phyloP scores from a whole-genome alignment of 2,888 invertebrate genomes.

The Eucera pruinosa region DNA sequence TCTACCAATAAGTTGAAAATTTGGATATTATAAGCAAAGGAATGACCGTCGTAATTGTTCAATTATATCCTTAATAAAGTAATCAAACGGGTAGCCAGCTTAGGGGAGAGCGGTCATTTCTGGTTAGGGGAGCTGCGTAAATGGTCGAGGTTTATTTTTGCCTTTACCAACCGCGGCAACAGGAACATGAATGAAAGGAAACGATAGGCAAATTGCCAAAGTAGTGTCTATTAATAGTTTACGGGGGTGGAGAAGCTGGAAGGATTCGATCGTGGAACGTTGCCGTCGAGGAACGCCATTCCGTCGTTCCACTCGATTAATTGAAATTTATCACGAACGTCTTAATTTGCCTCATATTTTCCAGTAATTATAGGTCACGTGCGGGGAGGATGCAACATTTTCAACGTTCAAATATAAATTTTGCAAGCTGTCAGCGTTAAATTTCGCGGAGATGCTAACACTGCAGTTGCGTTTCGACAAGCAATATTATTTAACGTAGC shows the following conservation, averaged over 20 bases:
- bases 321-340: conserved; percentile 48
- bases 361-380: conserved; percentile 35
- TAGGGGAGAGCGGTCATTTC: conserved; percentile 12
- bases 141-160: conserved; percentile 61
- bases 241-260: conserved; percentile 52
- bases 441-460: background rate
- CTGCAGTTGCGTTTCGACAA: background rate
- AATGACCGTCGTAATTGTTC: background rate
- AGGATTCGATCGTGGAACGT: conserved; percentile 51
- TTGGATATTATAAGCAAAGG: background rate
- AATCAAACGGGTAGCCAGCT: background rate
- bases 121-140: conserved; percentile 21
- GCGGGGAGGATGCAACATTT: background rate
- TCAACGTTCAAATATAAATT: conserved; percentile 11
- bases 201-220: conserved; percentile 72
- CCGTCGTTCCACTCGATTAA: conserved; percentile 49
- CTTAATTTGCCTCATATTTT: conserved; percentile 40
- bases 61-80: background rate
- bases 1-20: no score
- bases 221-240: conserved; percentile 64
- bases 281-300: conserved; percentile 33
- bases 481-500: background rate
- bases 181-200: conserved; percentile 71
- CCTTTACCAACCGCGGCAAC: conserved; percentile 52
- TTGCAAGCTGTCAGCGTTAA: conserved; percentile 14